Conservation (phyloP, 2,113 vertebrate species). For the Oryctolagus cuniculus region mOryCun1.1 NC_091445.1:4894001-4894500, state of each 20-base stretch:
- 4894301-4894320: not conserved
- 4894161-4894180: not conserved
- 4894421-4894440: slow-evolving; percentile 37
- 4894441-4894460: slow-evolving; percentile 8
- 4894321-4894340: not conserved
- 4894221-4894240: not conserved
- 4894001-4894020: slow-evolving; percentile 12
- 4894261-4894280: not conserved
- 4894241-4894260: not conserved
- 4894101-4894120: not conserved
- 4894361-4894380: not conserved
- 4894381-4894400: not conserved
- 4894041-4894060: not conserved
- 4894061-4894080: slow-evolving; percentile 31
- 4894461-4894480: not conserved
- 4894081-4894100: not conserved
- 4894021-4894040: not conserved
- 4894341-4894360: not conserved
- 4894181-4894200: not conserved
- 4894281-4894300: not conserved
- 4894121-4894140: slow-evolving; percentile 28
- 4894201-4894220: not conserved
- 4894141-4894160: not conserved
- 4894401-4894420: not conserved
- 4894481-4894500: not conserved